Evolutionary conservation across 1,140 invertebrate species (phyloP).

Genomic region (Pseudobourletiella spinata): DNA sequence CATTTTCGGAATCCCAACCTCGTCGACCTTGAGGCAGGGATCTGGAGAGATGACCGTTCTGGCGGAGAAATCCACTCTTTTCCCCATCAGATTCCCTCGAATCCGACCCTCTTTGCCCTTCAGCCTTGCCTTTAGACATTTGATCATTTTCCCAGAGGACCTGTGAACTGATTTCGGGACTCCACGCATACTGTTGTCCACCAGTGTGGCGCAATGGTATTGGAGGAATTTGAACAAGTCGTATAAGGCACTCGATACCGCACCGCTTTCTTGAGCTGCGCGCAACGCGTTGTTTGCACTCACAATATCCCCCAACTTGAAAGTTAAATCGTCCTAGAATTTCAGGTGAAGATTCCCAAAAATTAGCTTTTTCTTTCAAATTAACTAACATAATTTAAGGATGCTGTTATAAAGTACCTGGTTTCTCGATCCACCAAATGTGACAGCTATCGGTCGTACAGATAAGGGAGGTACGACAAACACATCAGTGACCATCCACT

Average conservation of each 20-base stretch:
- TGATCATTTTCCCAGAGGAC: slow-evolving; percentile 95
- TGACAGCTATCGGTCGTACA: slow-evolving; percentile 89
- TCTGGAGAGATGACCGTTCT: slow-evolving; percentile 99
- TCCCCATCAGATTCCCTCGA: slow-evolving; percentile 98
- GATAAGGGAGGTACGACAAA: slow-evolving; percentile 91
- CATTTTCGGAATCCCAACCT: slow-evolving; percentile 94
- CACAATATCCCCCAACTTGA: slow-evolving; percentile 96
- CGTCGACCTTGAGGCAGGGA: slow-evolving; percentile 96
- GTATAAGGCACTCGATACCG: slow-evolving; percentile 87
- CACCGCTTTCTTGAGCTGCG: slow-evolving; percentile 89
- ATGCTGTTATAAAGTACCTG: slow-evolving; percentile 44
- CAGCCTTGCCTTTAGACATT: slow-evolving; percentile 85
- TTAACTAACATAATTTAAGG: too few species aligned
- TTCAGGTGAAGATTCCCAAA: not conserved
- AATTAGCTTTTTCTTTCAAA: too few species aligned
- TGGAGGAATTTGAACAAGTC: slow-evolving; percentile 98
- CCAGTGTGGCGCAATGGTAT: slow-evolving; percentile 94
- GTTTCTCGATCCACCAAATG: slow-evolving; percentile 97
- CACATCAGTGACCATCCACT: slow-evolving; percentile 99
- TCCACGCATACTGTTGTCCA: slow-evolving; percentile 98
- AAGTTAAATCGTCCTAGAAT: slow-evolving; percentile 90
- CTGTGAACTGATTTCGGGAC: slow-evolving; percentile 89
- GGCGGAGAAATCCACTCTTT: slow-evolving; percentile 98
- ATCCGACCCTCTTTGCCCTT: slow-evolving; percentile 97
- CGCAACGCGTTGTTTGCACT: slow-evolving; percentile 95